Base-by-base conservation (phyloP, 2,888 invertebrate genomes). In the Lithosia quadra region DNA sequence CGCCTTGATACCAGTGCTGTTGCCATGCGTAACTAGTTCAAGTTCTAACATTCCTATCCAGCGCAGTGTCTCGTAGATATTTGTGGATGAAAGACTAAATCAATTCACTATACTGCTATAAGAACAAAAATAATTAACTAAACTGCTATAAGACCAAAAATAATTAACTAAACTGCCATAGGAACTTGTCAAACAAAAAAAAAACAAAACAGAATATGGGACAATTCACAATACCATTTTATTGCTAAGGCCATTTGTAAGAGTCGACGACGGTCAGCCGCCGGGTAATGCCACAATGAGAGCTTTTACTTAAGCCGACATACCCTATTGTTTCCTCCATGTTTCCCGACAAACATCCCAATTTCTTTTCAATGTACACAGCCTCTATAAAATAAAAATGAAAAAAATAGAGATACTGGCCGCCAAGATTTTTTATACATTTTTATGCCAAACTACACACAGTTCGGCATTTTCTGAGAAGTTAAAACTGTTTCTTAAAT, bases 321-420 rank as follows among this genome's bases (percentile, higher is more conserved):
- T 70, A 33, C 69, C 55, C 80, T 76, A 86, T 91, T 91, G 90
- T 91, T 84, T 90, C 81, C 80, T 69, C 73, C 85, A 86, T 85
- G 86, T 84, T 85, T 84, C 79, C 77, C 75, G 72, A 78, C 85
- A 88, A 88, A 88, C 82, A 87, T 82, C 80, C 83, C 80, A 80
- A 85, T 85, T 83, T 86, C 86, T 86, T 84, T 87, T 86, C 82
- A 83, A 83, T 81, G 73, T 75, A 76, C 73, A 76, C 69, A 79
- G 80, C 76, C 84, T 77, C 81, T 83, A 85, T 86, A 84, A 83
- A 78, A 77, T 72, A 73, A 63, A 55, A 39, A 39, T 69, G 77
- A 62, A 72, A 73, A 68, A 28, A 69, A 56, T 56, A 55, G 55
- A 4, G 13, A 22, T 61, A 60, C 59, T 56, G 67, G 43, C 67